Evolutionary conservation across 1,140 invertebrate genomes (phyloP).

Genomic region (Drosophila aff.): DNA sequence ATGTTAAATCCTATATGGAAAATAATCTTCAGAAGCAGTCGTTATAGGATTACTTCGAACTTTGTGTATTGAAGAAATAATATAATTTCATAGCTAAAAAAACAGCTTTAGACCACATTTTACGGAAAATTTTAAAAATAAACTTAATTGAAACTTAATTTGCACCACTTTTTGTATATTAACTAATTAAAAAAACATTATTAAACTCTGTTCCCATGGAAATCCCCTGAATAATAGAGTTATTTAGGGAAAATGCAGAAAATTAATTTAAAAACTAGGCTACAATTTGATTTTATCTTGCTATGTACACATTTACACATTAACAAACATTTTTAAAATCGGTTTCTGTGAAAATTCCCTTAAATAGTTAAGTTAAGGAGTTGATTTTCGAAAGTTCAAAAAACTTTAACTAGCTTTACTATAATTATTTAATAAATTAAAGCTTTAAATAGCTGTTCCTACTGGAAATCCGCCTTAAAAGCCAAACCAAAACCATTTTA

Average conservation of each 20-base stretch:
- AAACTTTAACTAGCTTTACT: no score
- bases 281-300: accelerated
- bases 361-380: not conserved
- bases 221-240: no score
- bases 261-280: no score
- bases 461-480: not conserved
- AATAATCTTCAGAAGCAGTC: not conserved
- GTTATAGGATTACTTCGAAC: not conserved
- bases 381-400: not conserved
- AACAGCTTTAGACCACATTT: no score
- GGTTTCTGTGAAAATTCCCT: no score
- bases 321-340: not conserved
- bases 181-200: not conserved
- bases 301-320: not conserved
- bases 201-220: no score
- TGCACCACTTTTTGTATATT: not conserved
- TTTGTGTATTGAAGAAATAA: no score
- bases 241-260: not conserved
- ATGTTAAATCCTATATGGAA: not conserved
- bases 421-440: no score
- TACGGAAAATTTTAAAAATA: no score
- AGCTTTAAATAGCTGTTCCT: not conserved
- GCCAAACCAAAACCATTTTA: not conserved
- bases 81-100: no score
- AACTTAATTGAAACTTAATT: no score